These are phyloP conservation scores for Phenganax stokvisi DNA, from an alignment of 92 coral and sea anemone genomes.

Conservation along the genomic window DNA sequence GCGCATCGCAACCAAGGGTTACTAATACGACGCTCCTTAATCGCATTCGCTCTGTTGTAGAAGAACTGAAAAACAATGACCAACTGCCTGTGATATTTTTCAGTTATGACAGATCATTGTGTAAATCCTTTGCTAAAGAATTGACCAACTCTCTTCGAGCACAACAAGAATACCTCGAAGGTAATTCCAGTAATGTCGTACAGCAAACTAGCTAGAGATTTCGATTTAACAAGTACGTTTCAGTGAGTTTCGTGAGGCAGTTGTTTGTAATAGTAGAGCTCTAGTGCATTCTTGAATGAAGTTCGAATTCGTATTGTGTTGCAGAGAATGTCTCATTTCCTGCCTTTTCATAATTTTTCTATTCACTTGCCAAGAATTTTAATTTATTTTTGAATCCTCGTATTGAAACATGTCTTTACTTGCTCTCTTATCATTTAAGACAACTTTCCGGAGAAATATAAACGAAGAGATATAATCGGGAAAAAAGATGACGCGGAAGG, in stretches of 20 bases:
- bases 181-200: neutral
- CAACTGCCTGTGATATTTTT: constrained; percentile 31
- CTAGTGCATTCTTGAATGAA: too few species aligned
- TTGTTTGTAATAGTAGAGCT: too few species aligned
- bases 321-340: too few species aligned
- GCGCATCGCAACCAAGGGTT: neutral
- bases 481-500: constrained; percentile 16
- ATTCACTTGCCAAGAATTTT: too few species aligned
- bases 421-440: neutral
- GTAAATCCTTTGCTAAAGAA: neutral
- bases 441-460: neutral
- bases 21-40: neutral
- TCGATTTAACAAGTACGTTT: too few species aligned
- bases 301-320: too few species aligned
- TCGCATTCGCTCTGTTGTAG: neutral
- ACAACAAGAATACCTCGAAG: neutral
- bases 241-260: too few species aligned
- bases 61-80: constrained; percentile 4
- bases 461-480: neutral
- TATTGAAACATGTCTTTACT: too few species aligned
- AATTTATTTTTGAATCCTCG: too few species aligned
- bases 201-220: neutral
- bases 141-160: neutral
- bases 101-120: constrained; percentile 29
- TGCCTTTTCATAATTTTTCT: too few species aligned